Evolutionary conservation across 2,888 invertebrate species (phyloP).

Genomic region (Parnassius orleans): DNA sequence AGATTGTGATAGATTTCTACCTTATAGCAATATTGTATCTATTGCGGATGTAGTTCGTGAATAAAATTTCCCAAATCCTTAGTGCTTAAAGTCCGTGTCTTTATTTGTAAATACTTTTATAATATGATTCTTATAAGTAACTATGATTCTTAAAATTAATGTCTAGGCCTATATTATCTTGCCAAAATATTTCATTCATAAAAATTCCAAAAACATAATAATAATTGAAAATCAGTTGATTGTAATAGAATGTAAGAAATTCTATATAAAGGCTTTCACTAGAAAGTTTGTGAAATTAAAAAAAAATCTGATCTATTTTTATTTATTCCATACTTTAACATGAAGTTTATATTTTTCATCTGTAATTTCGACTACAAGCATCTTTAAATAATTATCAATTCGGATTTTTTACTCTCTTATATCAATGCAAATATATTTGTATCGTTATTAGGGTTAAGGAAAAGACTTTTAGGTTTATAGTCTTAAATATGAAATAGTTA

Average conservation of each 20-base stretch:
- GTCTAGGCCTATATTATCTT: conserved; percentile 35
- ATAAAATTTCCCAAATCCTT: conserved; percentile 25
- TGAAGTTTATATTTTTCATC: too few relatives aligned
- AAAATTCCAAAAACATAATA: conserved; percentile 33
- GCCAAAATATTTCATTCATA: conserved; percentile 33
- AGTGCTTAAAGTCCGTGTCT: conserved; percentile 31
- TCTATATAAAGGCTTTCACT: conserved; percentile 26
- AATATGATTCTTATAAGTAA: conserved; percentile 36
- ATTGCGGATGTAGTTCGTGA: conserved; percentile 32
- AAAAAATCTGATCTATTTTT: too few relatives aligned
- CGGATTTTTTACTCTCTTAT: too few relatives aligned
- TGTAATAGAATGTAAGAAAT: conserved; percentile 30
- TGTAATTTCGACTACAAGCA: too few relatives aligned
- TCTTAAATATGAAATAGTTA: conserved; percentile 60
- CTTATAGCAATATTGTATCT: conserved; percentile 40
- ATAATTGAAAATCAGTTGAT: conserved; percentile 34
- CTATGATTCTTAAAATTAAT: conserved; percentile 9
- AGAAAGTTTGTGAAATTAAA: conserved; percentile 15
- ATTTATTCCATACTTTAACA: too few relatives aligned
- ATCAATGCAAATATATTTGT: conserved; percentile 3
- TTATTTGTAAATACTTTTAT: conserved; percentile 49
- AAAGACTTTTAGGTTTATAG: conserved; percentile 53
- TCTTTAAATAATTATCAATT: conserved; percentile 16
- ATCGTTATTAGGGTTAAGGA: conserved; percentile 36
- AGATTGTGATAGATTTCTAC: conserved; percentile 72